A percentile compares a stretch with the other conserved stretches of the same genome.
phyloP scores from a whole-genome alignment of 2,888 invertebrate genomes.

The Pherbina coryleti region DNA sequence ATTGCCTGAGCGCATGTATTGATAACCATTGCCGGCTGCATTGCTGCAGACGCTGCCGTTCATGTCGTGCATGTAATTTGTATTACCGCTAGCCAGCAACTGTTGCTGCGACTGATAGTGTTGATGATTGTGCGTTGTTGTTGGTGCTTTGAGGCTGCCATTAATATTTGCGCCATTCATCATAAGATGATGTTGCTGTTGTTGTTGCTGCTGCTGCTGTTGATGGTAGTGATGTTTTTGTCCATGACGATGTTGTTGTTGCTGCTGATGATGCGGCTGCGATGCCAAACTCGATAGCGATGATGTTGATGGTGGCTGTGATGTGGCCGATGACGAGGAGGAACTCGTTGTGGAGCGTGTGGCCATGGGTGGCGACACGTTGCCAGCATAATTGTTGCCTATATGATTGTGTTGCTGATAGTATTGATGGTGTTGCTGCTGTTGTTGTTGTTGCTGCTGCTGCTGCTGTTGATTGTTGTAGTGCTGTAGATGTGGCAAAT shows the following conservation, averaged over 20 bases:
- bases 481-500: slow-evolving; percentile 56
- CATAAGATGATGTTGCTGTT: slow-evolving; percentile 52
- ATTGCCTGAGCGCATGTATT: slow-evolving; percentile 42
- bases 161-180: slow-evolving; percentile 48
- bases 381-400: slow-evolving; percentile 58
- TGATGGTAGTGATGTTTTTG: slow-evolving; percentile 59
- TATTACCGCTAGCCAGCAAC: slow-evolving; percentile 41
- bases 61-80: slow-evolving; percentile 46
- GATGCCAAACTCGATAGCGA: slow-evolving; percentile 66
- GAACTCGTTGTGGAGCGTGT: slow-evolving; percentile 59
- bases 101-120: slow-evolving; percentile 45
- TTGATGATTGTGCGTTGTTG: slow-evolving; percentile 43
- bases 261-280: slow-evolving; percentile 60
- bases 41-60: slow-evolving; percentile 34
- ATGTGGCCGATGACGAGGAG: slow-evolving; percentile 66
- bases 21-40: slow-evolving; percentile 42
- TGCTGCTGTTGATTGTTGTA: slow-evolving; percentile 54
- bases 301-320: slow-evolving; percentile 66
- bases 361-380: slow-evolving; percentile 63
- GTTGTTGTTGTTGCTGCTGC: slow-evolving; percentile 44
- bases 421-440: slow-evolving; percentile 49
- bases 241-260: slow-evolving; percentile 46
- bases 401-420: slow-evolving; percentile 58
- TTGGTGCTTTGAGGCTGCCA: slow-evolving; percentile 44
- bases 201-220: slow-evolving; percentile 54